phyloP scores from a whole-genome alignment of 2,888 invertebrate species.

The Terebella lapidaria region DNA sequence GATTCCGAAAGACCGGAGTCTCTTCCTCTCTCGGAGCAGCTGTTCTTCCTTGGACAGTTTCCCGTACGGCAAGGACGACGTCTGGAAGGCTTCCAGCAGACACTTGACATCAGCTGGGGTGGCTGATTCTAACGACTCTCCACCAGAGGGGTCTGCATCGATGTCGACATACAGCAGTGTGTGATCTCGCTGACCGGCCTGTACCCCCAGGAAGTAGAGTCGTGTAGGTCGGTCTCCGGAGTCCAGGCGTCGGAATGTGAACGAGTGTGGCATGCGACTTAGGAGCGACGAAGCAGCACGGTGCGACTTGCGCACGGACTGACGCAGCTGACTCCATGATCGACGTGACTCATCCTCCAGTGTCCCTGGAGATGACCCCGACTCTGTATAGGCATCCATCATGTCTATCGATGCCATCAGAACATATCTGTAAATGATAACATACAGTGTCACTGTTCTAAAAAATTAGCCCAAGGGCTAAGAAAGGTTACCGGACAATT shows the following conservation, averaged over 20 bases:
- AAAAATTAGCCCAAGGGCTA: no score
- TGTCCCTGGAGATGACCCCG: neutral
- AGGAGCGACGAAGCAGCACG: constrained; percentile 40
- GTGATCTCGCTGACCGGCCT: constrained; percentile 83
- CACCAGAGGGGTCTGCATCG: constrained; percentile 26
- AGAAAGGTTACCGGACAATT: no score
- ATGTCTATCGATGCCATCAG: neutral
- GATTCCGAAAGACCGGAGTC: constrained; percentile 84
- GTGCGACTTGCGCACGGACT: constrained; percentile 45
- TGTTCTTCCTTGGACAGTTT: constrained; percentile 80
- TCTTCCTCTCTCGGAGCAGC: constrained; percentile 82
- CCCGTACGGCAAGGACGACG: constrained; percentile 4
- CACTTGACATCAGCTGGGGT: constrained; percentile 5
- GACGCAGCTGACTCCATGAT: constrained; percentile 46
- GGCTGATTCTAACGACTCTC: neutral
- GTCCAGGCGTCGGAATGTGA: constrained; percentile 41
- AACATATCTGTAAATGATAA: no score
- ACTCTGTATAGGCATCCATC: neutral
- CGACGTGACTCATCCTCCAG: constrained; percentile 21
- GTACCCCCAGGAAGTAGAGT: constrained; percentile 84
- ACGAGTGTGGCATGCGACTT: constrained; percentile 43
- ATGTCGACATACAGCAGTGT: constrained; percentile 82
- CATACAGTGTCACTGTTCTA: no score
- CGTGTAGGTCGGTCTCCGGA: constrained; percentile 53
- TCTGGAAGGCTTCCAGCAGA: constrained; percentile 12